These are phyloP conservation scores for Myodes glareolus DNA, from an alignment of 2,113 vertebrate species.

Conservation along the genomic window DNA sequence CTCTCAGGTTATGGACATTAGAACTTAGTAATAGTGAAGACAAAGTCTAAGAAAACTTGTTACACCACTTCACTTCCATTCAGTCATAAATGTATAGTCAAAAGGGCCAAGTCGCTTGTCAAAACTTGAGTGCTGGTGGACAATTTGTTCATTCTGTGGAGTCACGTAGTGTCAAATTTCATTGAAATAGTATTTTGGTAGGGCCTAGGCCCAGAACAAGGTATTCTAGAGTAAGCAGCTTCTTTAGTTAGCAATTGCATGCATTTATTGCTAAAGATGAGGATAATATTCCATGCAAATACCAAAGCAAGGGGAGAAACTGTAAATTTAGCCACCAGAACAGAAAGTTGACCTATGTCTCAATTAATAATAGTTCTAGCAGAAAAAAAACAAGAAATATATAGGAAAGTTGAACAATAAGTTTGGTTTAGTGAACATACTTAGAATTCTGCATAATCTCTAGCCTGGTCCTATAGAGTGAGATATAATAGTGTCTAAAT, in stretches of 20 bases:
- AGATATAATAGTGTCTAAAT: slow-evolving; percentile 10
- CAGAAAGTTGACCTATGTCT: background rate
- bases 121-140: slow-evolving; percentile 15
- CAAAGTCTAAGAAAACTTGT: slow-evolving; percentile 19
- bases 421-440: background rate
- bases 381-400: background rate
- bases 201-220: background rate
- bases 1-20: slow-evolving; percentile 3
- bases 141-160: slow-evolving; percentile 58
- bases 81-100: slow-evolving; percentile 3
- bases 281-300: slow-evolving; percentile 35
- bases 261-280: slow-evolving; percentile 14
- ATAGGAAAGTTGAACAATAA: slow-evolving; percentile 9
- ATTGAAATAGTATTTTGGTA: slow-evolving; percentile 5
- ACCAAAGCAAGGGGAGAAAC: slow-evolving; percentile 32
- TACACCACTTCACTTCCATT: slow-evolving; percentile 24
- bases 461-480: slow-evolving; percentile 6
- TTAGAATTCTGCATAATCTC: slow-evolving; percentile 24
- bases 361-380: slow-evolving; percentile 33
- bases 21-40: background rate
- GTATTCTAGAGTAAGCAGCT: slow-evolving; percentile 37
- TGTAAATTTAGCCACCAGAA: background rate
- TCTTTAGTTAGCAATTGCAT: slow-evolving; percentile 34
- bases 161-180: slow-evolving; percentile 16
- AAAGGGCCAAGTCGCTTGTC: slow-evolving; percentile 22